A percentile compares a stretch with the other conserved stretches of the same genome.
Conservation (phyloP, 1,140 invertebrate species). For the Drosophila busckii region DNA sequence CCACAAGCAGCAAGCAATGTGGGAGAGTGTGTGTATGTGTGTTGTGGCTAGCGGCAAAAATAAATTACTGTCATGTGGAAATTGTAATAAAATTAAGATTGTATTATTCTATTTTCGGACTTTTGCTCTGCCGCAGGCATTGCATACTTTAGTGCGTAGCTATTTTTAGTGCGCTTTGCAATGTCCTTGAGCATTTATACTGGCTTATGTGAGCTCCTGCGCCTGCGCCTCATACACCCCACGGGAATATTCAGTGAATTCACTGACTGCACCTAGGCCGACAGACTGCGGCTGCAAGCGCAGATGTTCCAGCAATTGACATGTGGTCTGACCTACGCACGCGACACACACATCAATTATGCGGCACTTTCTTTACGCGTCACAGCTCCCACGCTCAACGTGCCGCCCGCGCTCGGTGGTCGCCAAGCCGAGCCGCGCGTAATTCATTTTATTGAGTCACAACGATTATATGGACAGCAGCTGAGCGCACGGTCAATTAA, state of each 20-base stretch:
- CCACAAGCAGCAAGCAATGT: constrained; percentile 29
- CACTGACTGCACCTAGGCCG: too few species aligned
- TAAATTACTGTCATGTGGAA: constrained; percentile 34
- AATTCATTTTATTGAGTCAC: constrained; percentile 28
- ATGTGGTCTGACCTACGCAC: constrained; percentile 37
- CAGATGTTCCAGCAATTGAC: constrained; percentile 31
- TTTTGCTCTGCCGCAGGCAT: constrained; percentile 13
- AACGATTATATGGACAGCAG: constrained; percentile 15
- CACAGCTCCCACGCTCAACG: constrained; percentile 39
- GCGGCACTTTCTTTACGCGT: constrained; percentile 51
- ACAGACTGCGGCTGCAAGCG: too few species aligned
- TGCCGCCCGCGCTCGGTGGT: constrained; percentile 19
- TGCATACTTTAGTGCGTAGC: constrained; percentile 40
- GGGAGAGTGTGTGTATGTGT: too few species aligned
- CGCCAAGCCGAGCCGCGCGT: too few species aligned
- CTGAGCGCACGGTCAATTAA: constrained; percentile 63
- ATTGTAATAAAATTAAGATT: constrained; percentile 66
- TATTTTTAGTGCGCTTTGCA: constrained; percentile 25
- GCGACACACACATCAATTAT: constrained; percentile 54
- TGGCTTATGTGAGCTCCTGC: not conserved
- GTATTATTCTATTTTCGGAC: constrained; percentile 30
- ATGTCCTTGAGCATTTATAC: constrained; percentile 31
- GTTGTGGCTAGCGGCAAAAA: constrained; percentile 14
- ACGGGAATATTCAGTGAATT: too few species aligned
- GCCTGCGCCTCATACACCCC: constrained; percentile 8